Percentiles rank a stretch among this genome's conserved stretches.
Conservation (phyloP, 1,140 invertebrate genomes). For the Potamilus streckersoni region DNA sequence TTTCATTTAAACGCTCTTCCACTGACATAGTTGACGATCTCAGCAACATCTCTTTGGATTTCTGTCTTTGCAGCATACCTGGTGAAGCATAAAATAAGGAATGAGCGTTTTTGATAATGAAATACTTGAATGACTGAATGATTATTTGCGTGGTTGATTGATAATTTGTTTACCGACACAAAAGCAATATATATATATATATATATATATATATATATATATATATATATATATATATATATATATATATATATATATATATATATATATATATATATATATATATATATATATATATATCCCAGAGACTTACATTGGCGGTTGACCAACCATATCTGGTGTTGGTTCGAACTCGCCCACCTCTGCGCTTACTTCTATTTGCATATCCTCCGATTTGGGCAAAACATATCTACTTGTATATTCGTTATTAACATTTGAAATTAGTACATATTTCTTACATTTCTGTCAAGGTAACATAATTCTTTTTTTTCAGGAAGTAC, state of each 20-base stretch:
- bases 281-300: neutral
- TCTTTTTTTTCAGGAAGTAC: too few relatives aligned
- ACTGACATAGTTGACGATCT: neutral
- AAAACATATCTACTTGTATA: too few relatives aligned
- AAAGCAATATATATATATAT: too few relatives aligned
- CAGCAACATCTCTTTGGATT: neutral
- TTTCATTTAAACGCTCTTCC: neutral
- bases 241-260: slow-evolving; percentile 2
- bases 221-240: neutral
- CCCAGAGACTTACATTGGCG: too few relatives aligned
- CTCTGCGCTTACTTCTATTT: too few relatives aligned
- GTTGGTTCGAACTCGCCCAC: too few relatives aligned
- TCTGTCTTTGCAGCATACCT: neutral
- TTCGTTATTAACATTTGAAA: too few relatives aligned
- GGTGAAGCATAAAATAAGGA: neutral
- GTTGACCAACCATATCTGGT: too few relatives aligned
- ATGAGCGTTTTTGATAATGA: neutral
- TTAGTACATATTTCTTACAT: too few relatives aligned
- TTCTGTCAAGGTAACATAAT: too few relatives aligned
- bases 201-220: neutral
- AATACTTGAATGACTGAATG: neutral
- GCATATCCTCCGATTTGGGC: too few relatives aligned
- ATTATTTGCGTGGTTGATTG: neutral
- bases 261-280: neutral
- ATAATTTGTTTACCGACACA: neutral